phyloP scores from a whole-genome alignment of 2,888 invertebrate genomes.

The Thysanoteuthis rhombus region DNA sequence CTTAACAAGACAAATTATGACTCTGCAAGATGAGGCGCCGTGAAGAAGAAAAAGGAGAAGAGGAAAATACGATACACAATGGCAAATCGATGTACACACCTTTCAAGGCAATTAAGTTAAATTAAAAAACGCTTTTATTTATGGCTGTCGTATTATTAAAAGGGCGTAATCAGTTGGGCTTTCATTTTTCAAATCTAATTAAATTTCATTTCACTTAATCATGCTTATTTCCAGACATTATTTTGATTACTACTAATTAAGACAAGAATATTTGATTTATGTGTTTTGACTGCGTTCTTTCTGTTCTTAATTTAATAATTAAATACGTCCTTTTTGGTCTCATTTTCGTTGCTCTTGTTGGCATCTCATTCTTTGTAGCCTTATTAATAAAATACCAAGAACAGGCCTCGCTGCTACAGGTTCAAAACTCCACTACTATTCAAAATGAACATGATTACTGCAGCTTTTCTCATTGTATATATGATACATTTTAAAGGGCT shows the following conservation, averaged over 20 bases:
- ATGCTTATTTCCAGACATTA: neutral
- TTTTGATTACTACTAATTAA: constrained; percentile 12
- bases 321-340: too few species aligned
- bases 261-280: neutral
- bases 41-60: too few species aligned
- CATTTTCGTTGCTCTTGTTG: too few species aligned
- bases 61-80: neutral
- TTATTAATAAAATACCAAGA: too few species aligned
- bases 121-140: neutral
- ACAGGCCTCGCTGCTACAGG: too few species aligned
- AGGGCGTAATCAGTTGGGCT: neutral
- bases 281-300: neutral
- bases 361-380: too few species aligned
- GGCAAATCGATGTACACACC: neutral
- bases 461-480: too few species aligned
- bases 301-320: too few species aligned
- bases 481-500: too few species aligned
- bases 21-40: neutral
- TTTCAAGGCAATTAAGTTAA: neutral
- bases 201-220: neutral
- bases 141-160: neutral
- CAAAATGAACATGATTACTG: too few species aligned
- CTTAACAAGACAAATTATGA: neutral
- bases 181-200: constrained; percentile 1
- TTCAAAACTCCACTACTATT: too few species aligned